phyloP scores from a whole-genome alignment of 1,140 invertebrate species.

The Delia radicum region DNA sequence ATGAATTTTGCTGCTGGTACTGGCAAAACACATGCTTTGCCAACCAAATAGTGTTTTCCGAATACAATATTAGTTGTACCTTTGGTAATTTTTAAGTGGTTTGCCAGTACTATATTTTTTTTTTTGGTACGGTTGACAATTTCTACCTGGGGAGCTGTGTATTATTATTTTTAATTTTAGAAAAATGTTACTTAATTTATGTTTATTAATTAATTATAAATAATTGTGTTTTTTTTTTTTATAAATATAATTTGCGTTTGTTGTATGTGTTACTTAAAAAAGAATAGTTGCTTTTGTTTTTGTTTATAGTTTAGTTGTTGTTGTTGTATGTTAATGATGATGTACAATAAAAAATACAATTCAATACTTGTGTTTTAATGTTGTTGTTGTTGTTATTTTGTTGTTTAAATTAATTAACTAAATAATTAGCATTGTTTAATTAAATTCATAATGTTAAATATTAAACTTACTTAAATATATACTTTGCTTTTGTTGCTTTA shows the following conservation, averaged over 20 bases:
- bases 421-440: slow-evolving; percentile 1
- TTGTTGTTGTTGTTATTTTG: neutral
- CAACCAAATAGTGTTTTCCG: too few species aligned
- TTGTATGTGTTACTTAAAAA: neutral
- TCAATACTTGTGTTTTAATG: neutral
- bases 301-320: neutral
- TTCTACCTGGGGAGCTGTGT: too few species aligned
- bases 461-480: neutral
- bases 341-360: slow-evolving; percentile 5
- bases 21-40: too few species aligned
- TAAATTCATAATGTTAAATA: neutral
- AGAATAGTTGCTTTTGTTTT: neutral
- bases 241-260: too few species aligned
- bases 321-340: neutral
- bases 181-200: neutral
- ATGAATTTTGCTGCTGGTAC: too few species aligned
- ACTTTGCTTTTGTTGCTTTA: neutral
- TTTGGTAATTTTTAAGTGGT: too few species aligned
- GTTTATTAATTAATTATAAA: neutral
- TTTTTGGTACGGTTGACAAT: too few species aligned
- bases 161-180: neutral
- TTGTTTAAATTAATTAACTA: neutral
- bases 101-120: neutral
- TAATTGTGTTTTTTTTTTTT: neutral
- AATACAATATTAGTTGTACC: too few species aligned